A percentile compares a stretch with the other conserved stretches of the same genome.
Evolutionary conservation across 2,888 invertebrate species (phyloP).

Genomic region (Pollenia angustigena): DNA sequence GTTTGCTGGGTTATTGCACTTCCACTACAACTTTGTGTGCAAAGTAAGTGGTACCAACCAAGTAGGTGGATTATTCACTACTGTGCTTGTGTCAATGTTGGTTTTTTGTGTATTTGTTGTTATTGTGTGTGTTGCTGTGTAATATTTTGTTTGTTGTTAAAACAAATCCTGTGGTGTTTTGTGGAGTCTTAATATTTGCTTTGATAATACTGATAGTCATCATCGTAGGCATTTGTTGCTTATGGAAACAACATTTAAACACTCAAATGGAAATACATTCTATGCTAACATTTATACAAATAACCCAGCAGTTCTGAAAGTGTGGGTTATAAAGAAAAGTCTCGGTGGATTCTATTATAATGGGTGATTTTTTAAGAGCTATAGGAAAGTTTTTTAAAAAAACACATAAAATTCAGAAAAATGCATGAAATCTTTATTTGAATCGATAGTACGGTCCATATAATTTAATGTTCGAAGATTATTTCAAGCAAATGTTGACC

Average conservation of each 20-base stretch:
- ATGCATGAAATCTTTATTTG: too few relatives aligned
- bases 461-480: too few relatives aligned
- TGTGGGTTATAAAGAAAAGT: too few relatives aligned
- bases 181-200: constrained; percentile 55
- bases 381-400: too few relatives aligned
- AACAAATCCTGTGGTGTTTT: constrained; percentile 56
- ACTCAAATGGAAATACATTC: not conserved
- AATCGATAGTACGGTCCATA: too few relatives aligned
- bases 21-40: not conserved
- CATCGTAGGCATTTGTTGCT: constrained; percentile 54
- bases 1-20: constrained; percentile 22
- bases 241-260: constrained; percentile 15
- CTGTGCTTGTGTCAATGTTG: constrained; percentile 15
- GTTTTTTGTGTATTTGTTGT: not conserved
- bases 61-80: not conserved
- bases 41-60: constrained; percentile 10
- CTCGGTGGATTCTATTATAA: too few relatives aligned
- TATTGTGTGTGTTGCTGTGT: not conserved
- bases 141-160: constrained; percentile 31
- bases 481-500: too few relatives aligned
- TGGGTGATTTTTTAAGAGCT: too few relatives aligned
- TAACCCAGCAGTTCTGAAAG: not conserved
- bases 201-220: constrained; percentile 47
- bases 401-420: too few relatives aligned
- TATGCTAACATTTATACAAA: not conserved